A percentile compares a stretch with the other conserved stretches of the same genome.
phyloP scores from a whole-genome alignment of 2,113 vertebrate species.

The Nicator chloris region DNA sequence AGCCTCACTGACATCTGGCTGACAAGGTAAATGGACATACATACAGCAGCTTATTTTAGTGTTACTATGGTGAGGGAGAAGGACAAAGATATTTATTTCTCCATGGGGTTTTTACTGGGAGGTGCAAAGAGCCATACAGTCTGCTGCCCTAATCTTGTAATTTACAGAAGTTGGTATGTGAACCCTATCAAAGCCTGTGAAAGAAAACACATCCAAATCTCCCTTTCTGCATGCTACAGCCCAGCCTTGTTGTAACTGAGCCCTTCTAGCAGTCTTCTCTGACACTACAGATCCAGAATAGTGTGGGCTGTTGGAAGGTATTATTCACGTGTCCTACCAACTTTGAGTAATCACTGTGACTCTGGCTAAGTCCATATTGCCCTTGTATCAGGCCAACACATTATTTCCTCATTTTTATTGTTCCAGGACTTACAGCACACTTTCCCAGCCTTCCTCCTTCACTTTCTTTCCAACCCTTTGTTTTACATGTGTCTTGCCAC shows the following conservation, averaged over 20 bases:
- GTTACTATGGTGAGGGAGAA: neutral
- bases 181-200: neutral
- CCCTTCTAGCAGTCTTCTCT: neutral
- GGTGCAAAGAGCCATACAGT: neutral
- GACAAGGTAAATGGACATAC: neutral
- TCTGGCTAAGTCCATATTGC: neutral
- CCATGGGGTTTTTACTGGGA: neutral
- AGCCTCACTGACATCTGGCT: neutral
- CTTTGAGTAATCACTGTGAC: neutral
- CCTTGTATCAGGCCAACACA: neutral
- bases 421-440: neutral
- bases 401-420: neutral
- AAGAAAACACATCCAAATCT: neutral
- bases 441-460: neutral
- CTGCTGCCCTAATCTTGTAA: neutral
- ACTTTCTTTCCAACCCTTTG: neutral
- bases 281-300: neutral
- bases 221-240: neutral
- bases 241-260: neutral
- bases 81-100: neutral
- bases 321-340: neutral
- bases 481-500: neutral
- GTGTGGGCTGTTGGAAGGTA: neutral
- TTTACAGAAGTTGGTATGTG: neutral
- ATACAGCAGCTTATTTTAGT: neutral